These are phyloP conservation scores for Limnothrissa miodon DNA, from an alignment of 2,113 vertebrate genomes.

Conservation along the genomic window DNA sequence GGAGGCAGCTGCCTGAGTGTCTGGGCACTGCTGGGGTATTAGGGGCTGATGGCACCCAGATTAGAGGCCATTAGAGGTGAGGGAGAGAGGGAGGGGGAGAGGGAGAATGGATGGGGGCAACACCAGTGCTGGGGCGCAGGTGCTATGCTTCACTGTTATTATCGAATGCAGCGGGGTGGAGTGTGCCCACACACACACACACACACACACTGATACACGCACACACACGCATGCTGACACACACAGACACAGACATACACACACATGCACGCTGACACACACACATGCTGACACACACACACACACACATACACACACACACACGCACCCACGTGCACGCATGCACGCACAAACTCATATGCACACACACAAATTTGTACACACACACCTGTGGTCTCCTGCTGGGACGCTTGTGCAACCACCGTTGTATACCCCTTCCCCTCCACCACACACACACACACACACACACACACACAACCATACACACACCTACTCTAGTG, in stretches of 20 bases:
- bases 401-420: slow-evolving; percentile 48
- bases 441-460: neutral
- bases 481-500: slow-evolving; percentile 23
- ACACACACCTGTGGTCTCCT: slow-evolving; percentile 75
- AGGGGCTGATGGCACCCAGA: slow-evolving; percentile 72
- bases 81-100: slow-evolving; percentile 43
- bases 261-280: slow-evolving; percentile 57
- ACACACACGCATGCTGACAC: neutral
- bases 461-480: slow-evolving; percentile 18
- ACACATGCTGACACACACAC: slow-evolving; percentile 71
- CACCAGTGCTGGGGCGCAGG: slow-evolving; percentile 56
- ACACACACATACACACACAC: neutral
- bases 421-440: neutral
- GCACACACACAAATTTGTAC: neutral
- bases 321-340: neutral
- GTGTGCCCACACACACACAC: slow-evolving; percentile 18
- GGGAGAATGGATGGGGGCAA: slow-evolving; percentile 1
- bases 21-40: slow-evolving; percentile 68
- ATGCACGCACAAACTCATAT: neutral
- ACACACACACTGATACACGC: neutral
- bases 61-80: slow-evolving; percentile 79
- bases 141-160: slow-evolving; percentile 73
- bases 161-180: slow-evolving; percentile 64
- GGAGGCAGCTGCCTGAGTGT: slow-evolving; percentile 72
- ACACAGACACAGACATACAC: slow-evolving; percentile 24